phyloP scores from a whole-genome alignment of 2,797 vertebrate species.

The Cichlasoma orientale region DNA sequence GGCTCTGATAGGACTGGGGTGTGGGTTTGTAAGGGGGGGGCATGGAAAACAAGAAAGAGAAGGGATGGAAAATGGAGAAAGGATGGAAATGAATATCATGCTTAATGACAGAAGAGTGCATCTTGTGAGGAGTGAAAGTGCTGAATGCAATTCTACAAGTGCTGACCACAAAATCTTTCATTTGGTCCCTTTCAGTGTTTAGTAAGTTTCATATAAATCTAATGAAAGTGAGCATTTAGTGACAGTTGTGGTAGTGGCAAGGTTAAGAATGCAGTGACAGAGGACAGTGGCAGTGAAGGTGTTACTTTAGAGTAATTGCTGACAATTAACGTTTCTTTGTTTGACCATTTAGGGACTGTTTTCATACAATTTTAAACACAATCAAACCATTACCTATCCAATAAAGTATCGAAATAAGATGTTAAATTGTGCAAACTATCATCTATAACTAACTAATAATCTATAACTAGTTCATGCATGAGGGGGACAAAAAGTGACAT shows the following conservation, averaged over 20 bases:
- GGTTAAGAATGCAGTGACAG: slow-evolving; percentile 55
- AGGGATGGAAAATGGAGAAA: slow-evolving; percentile 77
- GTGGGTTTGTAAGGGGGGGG: slow-evolving; percentile 59
- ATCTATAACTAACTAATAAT: no score
- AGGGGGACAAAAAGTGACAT: slow-evolving; percentile 46
- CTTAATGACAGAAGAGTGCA: slow-evolving; percentile 76
- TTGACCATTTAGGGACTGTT: background rate
- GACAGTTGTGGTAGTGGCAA: slow-evolving; percentile 28
- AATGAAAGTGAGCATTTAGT: slow-evolving; percentile 29
- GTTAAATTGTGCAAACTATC: background rate
- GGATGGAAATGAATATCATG: slow-evolving; percentile 82
- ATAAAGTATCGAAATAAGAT: background rate
- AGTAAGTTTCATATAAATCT: background rate
- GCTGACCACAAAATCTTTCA: slow-evolving; percentile 8
- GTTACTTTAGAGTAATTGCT: slow-evolving; percentile 2
- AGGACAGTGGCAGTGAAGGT: slow-evolving; percentile 36
- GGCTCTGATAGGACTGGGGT: slow-evolving; percentile 85
- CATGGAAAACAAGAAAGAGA: slow-evolving; percentile 77
- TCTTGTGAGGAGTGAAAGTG: slow-evolving; percentile 66
- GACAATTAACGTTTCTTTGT: background rate
- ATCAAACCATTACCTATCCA: background rate
- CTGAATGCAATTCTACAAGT: slow-evolving; percentile 17
- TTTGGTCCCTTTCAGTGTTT: background rate
- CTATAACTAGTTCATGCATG: slow-evolving; percentile 47
- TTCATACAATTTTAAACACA: background rate